phyloP scores from a whole-genome alignment of 2,113 vertebrate genomes.

The Cryptomyrus ogoouensis region DNA sequence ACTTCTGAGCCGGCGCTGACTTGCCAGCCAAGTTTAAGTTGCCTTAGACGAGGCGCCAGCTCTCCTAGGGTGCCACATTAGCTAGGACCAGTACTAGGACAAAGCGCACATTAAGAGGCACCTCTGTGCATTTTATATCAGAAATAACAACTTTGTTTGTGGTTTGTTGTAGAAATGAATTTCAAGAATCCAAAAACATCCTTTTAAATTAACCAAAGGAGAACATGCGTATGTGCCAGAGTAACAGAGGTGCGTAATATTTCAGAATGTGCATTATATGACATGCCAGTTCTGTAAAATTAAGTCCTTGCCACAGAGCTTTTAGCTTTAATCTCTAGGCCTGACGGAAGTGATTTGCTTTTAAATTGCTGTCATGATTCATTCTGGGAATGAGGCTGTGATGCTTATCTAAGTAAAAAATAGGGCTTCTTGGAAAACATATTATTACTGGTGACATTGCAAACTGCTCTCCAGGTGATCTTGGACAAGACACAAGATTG shows the following conservation, averaged over 20 bases:
- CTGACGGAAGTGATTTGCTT: constrained; percentile 9
- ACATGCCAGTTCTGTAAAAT: not conserved
- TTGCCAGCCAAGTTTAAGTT: not conserved
- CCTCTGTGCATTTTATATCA: not conserved
- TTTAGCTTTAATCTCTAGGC: constrained; percentile 3
- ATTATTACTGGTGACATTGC: not conserved
- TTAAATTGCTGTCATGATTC: not conserved
- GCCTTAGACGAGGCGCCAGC: not conserved
- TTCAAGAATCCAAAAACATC: not conserved
- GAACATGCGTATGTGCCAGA: not conserved
- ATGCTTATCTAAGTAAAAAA: not conserved
- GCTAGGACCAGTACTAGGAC: not conserved
- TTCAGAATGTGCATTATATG: not conserved
- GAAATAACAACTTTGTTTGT: not conserved
- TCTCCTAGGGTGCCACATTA: not conserved
- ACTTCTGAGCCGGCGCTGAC: not conserved
- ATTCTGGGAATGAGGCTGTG: not conserved
- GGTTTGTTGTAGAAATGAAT: not conserved
- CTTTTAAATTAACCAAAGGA: not conserved
- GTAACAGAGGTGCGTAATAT: not conserved
- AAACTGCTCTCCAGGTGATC: not conserved
- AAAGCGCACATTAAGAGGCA: not conserved
- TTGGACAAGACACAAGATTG: not conserved
- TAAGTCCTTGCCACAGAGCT: not conserved
- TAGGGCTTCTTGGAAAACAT: not conserved